A percentile compares a stretch with the other conserved stretches of the same genome.
These are phyloP conservation scores for Caligus rogercresseyi DNA, from an alignment of 1,140 invertebrate genomes.

Conservation along the genomic window DNA sequence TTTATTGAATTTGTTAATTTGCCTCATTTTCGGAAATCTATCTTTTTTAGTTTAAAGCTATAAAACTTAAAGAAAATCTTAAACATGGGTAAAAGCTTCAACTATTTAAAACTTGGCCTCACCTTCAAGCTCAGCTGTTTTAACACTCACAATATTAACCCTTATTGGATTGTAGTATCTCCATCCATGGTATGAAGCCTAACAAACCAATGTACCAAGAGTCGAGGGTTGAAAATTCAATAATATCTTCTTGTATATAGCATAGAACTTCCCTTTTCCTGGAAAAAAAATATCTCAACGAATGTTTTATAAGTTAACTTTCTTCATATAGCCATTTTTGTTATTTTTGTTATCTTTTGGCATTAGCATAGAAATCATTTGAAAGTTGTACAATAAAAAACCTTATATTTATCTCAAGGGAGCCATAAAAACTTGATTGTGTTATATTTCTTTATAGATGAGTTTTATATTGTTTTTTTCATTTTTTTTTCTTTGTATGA, in stretches of 20 bases:
- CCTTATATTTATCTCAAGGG: neutral
- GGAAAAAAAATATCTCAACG: too few species aligned
- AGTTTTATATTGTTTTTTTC: too few species aligned
- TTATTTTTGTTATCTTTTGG: neutral
- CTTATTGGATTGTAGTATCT: neutral
- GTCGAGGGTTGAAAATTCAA: too few species aligned
- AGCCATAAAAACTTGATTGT: neutral
- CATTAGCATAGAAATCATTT: neutral
- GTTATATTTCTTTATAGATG: too few species aligned
- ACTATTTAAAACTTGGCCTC: neutral
- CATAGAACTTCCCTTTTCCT: too few species aligned
- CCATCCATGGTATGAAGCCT: too few species aligned
- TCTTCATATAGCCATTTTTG: neutral
- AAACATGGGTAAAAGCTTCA: neutral
- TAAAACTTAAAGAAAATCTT: neutral
- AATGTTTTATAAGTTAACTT: neutral
- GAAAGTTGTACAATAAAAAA: neutral
- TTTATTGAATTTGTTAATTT: neutral
- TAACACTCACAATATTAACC: neutral
- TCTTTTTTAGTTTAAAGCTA: neutral
- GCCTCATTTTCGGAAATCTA: neutral
- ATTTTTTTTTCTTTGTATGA: too few species aligned
- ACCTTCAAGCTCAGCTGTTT: neutral
- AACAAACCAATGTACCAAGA: too few species aligned
- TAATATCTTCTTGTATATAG: too few species aligned